Conservation (phyloP, 64 coral and sea anemone genomes). For the Exaiptasia diaphana region DNA sequence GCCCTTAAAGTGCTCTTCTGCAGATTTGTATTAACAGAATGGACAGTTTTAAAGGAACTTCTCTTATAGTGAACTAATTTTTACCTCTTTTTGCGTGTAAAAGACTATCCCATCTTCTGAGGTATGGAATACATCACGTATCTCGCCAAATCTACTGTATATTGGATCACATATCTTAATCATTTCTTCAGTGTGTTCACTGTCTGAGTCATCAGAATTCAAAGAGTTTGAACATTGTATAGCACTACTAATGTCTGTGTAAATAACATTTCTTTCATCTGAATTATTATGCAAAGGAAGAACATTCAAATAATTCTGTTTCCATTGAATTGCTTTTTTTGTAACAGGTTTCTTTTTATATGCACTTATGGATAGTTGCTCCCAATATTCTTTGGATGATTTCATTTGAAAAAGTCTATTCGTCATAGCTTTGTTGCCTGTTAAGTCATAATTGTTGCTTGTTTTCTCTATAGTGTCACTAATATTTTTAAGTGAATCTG, state of each 20-base stretch:
- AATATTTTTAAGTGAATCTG: no score
- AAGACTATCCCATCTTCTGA: constrained; percentile 80
- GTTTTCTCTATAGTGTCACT: no score
- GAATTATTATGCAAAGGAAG: background rate
- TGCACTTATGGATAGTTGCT: background rate
- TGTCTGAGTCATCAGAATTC: background rate
- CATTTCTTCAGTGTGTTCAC: background rate
- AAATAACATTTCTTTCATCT: background rate
- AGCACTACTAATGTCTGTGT: background rate
- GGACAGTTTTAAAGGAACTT: no score
- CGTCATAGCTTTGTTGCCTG: background rate
- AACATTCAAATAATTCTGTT: background rate
- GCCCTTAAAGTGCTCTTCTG: no score
- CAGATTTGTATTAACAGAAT: no score
- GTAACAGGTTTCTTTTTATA: background rate
- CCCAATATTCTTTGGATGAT: constrained; percentile 1
- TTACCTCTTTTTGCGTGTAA: constrained; percentile 64
- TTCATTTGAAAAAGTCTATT: no score
- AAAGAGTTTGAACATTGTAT: background rate
- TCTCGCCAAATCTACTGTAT: constrained; percentile 30
- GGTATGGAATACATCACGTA: constrained; percentile 68
- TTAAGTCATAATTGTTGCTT: no score
- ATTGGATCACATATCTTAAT: constrained; percentile 23
- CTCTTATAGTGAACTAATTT: no score
- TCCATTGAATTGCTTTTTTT: background rate